Conservation (phyloP, 2,888 invertebrate species). For the Apantesis nais region DNA sequence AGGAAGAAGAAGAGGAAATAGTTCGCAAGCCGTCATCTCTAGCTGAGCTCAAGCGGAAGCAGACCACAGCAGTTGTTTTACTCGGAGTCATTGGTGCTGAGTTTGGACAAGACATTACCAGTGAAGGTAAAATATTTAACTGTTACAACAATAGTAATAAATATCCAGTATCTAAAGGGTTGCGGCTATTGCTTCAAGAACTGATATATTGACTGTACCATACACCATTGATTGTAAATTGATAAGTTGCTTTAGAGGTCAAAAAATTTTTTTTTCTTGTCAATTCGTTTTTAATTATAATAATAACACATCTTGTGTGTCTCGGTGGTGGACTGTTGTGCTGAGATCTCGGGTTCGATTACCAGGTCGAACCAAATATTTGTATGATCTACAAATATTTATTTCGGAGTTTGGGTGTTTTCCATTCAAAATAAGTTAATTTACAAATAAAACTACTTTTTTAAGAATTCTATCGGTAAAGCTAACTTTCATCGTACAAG, state of each 20-base stretch:
- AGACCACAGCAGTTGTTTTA: conserved; percentile 98
- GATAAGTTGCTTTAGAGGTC: too few relatives aligned
- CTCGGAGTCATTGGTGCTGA: conserved; percentile 99
- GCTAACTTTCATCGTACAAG: too few relatives aligned
- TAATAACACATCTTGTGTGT: too few relatives aligned
- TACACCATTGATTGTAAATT: not conserved
- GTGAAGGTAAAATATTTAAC: conserved; percentile 76
- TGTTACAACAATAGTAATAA: not conserved
- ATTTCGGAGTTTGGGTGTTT: too few relatives aligned
- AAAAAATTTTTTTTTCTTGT: not conserved
- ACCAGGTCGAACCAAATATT: too few relatives aligned
- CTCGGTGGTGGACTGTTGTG: too few relatives aligned
- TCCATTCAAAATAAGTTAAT: too few relatives aligned
- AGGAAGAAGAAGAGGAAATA: conserved; percentile 94
- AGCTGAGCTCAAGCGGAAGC: conserved; percentile 95
- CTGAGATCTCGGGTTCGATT: too few relatives aligned
- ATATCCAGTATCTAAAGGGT: not conserved
- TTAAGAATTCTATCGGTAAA: too few relatives aligned
- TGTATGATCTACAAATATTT: too few relatives aligned
- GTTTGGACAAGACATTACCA: conserved; percentile 97
- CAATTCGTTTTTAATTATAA: too few relatives aligned
- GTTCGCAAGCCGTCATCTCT: conserved; percentile 93
- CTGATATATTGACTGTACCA: not conserved
- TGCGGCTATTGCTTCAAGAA: not conserved
- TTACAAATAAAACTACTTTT: too few relatives aligned